Evolutionary conservation across 2,888 invertebrate species (phyloP), one percentile per base, ranked within the genome.

Genomic region (Drosophila mercatorum): DNA sequence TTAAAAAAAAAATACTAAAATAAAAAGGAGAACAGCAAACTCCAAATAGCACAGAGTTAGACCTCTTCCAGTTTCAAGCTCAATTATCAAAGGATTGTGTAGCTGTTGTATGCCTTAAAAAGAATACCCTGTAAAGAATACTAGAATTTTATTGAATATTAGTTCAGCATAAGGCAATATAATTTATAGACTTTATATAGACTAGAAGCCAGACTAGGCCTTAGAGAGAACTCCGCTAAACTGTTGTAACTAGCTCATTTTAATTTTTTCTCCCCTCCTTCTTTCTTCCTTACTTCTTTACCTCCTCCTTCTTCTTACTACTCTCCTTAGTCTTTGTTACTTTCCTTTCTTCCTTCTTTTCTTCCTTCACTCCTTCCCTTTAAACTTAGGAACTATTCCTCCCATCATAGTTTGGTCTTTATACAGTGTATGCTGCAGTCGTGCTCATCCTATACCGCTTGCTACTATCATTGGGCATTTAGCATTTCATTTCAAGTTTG

Each of bases 401-500:
- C 22, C 1, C 22, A 22, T 22, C 22, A 11, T n/a, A 41, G 10
- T 7, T 34, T 7, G 22, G 22, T 22, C 2, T 22, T 22, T 2
- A 2, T 5, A 43, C 4, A 43, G 66, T 40, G 70, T 69, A 69
- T 36, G 5, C 22, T 0, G 17, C 5, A 41, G 56, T 67, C 26
- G 34, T 22, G n/a, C 17, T 36, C 12, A 34, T 10, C 34, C 22
- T 28, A 10, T 10, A 0, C 11, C 1, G 41, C 2, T 12, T 71
- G 34, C 38, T 59, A 49, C 49, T 64, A 64, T 61, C 64, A 62
- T 34, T 34, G 46, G 58, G 49, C 64, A 61, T 68, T 80, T 77
- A 58, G 31, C 72, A 64, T 85, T 63, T 61, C 53, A 63, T 68
- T 64, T 77, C 74, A 77, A 80, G 81, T 89, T 83, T 71, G 68